Percentiles rank a stretch among this genome's conserved stretches.
These are phyloP conservation scores for Macrochelys suwanniensis DNA, from an alignment of 2,797 vertebrate genomes.

Conservation along the genomic window DNA sequence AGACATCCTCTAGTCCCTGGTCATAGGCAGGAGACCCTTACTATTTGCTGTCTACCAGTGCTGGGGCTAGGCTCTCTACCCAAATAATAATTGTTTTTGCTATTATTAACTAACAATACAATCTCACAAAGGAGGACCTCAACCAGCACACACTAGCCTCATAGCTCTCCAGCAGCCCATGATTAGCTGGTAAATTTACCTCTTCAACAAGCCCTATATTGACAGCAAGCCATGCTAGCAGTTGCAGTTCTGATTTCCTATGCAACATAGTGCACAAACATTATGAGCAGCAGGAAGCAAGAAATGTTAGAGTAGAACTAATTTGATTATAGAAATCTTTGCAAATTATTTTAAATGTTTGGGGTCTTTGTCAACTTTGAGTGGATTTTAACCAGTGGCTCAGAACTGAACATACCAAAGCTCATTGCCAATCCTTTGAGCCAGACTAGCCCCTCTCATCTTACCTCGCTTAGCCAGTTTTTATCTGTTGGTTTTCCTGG, in stretches of 20 bases:
- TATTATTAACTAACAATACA: not conserved
- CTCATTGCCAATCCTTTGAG: no score
- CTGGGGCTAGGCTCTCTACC: not conserved
- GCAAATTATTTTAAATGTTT: no score
- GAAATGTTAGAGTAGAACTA: not conserved
- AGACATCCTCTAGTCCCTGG: not conserved
- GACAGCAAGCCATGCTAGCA: not conserved
- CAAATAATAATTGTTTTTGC: not conserved
- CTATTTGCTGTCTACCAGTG: not conserved
- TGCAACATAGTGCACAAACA: not conserved
- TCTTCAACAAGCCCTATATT: not conserved
- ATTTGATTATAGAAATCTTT: not conserved
- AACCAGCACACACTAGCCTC: not conserved
- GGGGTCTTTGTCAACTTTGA: not conserved
- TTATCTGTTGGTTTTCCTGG: no score
- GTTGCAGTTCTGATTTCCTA: not conserved
- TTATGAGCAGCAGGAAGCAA: not conserved
- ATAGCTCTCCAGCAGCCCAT: not conserved
- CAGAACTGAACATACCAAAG: no score
- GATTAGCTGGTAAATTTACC: not conserved
- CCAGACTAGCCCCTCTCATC: no score
- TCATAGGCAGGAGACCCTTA: not conserved
- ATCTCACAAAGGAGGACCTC: conserved; percentile 3
- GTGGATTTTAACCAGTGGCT: no score
- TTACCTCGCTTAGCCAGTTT: no score